These are phyloP conservation scores for Euproctis similis DNA, from an alignment of 2,888 invertebrate species.

Conservation along the genomic window DNA sequence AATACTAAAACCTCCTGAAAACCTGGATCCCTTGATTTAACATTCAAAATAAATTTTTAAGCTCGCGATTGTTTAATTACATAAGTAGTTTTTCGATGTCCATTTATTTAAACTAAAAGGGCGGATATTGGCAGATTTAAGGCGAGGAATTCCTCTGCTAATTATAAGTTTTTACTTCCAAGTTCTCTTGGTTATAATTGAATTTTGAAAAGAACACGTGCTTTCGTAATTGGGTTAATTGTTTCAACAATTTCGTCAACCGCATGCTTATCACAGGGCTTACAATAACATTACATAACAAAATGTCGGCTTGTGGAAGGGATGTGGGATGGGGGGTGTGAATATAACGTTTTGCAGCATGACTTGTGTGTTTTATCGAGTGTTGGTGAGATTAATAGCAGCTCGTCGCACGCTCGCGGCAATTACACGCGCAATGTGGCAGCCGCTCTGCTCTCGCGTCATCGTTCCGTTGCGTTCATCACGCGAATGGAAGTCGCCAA, in stretches of 20 bases:
- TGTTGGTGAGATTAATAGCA: slow-evolving; percentile 71
- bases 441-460: slow-evolving; percentile 31
- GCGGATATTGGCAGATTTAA: too few relatives aligned
- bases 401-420: slow-evolving; percentile 54
- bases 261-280: slow-evolving; percentile 13
- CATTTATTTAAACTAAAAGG: too few relatives aligned
- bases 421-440: slow-evolving; percentile 72
- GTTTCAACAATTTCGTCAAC: slow-evolving; percentile 13
- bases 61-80: too few relatives aligned
- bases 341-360: slow-evolving; percentile 58
- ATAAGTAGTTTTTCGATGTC: too few relatives aligned
- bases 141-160: too few relatives aligned
- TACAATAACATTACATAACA: slow-evolving; percentile 24
- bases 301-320: slow-evolving; percentile 16
- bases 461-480: slow-evolving; percentile 49
- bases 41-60: too few relatives aligned
- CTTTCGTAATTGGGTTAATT: slow-evolving; percentile 8
- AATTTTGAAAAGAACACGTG: too few relatives aligned
- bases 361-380: slow-evolving; percentile 71
- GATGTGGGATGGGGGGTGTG: too few relatives aligned
- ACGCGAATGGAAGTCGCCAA: slow-evolving; percentile 28
- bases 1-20: too few relatives aligned
- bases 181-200: too few relatives aligned
- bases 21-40: too few relatives aligned
- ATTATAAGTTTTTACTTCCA: too few relatives aligned